These are phyloP conservation scores for Merops nubicus DNA, from an alignment of 2,113 vertebrate species.

Conservation along the genomic window DNA sequence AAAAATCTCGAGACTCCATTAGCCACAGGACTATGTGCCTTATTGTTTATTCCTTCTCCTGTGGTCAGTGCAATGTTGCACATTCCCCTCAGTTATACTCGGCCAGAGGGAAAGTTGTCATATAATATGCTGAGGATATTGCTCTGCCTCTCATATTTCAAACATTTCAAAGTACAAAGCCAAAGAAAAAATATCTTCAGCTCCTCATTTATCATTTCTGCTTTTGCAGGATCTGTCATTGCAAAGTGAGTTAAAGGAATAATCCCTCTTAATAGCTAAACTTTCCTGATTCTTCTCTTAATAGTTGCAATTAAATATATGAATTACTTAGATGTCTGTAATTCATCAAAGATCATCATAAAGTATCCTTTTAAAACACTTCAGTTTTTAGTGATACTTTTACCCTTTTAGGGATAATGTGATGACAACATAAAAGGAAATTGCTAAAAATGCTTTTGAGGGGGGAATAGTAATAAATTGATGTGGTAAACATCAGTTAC, in stretches of 20 bases:
- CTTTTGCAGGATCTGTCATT: neutral
- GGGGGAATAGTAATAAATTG: neutral
- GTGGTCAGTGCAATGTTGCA: neutral
- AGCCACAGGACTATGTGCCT: neutral
- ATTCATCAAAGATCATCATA: neutral
- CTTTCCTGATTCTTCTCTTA: neutral
- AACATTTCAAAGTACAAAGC: neutral
- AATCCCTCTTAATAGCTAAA: neutral
- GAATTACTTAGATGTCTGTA: neutral
- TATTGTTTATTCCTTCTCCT: neutral
- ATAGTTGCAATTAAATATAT: neutral
- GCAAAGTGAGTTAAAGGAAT: neutral
- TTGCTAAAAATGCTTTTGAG: slow-evolving; percentile 27
- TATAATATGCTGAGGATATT: neutral
- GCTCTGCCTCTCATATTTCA: neutral
- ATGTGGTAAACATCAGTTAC: neutral
- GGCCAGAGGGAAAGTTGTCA: neutral
- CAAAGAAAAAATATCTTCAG: neutral
- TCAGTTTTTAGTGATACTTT: neutral
- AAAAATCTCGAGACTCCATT: neutral
- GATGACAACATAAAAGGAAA: neutral
- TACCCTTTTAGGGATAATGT: neutral
- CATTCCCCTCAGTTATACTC: neutral
- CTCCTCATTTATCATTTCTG: neutral
- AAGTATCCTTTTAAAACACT: neutral